Evolutionary conservation across 2,113 vertebrate species (phyloP).

Genomic region (Onychorhynchus coronatus): DNA sequence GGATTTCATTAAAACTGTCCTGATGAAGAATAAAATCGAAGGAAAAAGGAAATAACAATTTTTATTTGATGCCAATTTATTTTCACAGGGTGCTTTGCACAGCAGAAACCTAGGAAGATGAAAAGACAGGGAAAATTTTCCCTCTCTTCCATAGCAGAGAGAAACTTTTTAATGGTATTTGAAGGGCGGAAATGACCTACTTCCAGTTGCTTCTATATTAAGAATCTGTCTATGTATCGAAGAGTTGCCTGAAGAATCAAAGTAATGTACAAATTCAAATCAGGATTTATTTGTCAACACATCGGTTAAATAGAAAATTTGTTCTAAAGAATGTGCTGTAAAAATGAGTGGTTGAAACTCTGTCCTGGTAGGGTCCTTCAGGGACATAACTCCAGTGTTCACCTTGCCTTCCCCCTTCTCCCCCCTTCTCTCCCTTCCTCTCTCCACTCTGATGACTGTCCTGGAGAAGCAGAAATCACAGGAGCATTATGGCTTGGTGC

Average conservation of each 20-base stretch:
- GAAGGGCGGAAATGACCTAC: slow-evolving; percentile 51
- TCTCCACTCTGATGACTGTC: background rate
- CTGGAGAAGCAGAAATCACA: background rate
- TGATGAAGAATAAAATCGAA: background rate
- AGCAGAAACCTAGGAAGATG: slow-evolving; percentile 26
- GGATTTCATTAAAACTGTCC: slow-evolving; percentile 27
- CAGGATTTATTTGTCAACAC: slow-evolving; percentile 53
- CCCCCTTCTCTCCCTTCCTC: background rate
- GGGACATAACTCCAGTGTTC: background rate
- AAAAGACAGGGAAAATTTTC: background rate
- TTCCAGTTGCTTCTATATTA: slow-evolving; percentile 55
- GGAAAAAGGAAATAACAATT: slow-evolving; percentile 2
- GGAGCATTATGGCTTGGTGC: background rate
- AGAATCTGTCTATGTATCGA: slow-evolving; percentile 21
- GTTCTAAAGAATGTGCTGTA: background rate
- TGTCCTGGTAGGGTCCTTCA: slow-evolving; percentile 9
- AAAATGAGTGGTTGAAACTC: slow-evolving; percentile 8
- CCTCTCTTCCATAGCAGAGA: background rate
- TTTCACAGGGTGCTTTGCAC: background rate
- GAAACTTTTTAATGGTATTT: slow-evolving; percentile 19
- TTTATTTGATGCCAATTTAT: slow-evolving; percentile 48
- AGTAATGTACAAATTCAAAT: slow-evolving; percentile 42
- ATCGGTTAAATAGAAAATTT: slow-evolving; percentile 13
- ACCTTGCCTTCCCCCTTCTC: background rate
- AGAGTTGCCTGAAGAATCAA: slow-evolving; percentile 47